phyloP scores from a whole-genome alignment of 1,140 invertebrate species.

The Drosophila kanapiae region DNA sequence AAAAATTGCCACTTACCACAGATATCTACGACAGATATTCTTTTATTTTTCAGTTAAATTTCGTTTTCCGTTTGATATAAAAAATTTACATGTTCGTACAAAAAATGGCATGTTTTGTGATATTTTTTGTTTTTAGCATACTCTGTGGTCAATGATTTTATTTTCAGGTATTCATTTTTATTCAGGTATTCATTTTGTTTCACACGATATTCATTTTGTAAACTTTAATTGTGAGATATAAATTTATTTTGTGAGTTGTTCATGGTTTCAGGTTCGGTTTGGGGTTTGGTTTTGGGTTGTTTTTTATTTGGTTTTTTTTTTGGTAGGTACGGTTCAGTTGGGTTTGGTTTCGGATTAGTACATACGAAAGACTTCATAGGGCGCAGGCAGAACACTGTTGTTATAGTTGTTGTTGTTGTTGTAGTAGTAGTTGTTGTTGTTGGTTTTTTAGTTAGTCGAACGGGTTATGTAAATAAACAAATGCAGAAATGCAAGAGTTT shows the following conservation, averaged over 20 bases:
- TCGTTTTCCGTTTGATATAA: constrained; percentile 48
- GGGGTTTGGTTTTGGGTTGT: constrained; percentile 18
- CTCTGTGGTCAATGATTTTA: constrained; percentile 31
- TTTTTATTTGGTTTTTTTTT: constrained; percentile 22
- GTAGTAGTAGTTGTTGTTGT: constrained; percentile 41
- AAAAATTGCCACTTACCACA: constrained; percentile 78
- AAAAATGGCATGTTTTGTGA: constrained; percentile 54
- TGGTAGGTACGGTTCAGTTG: constrained; percentile 29
- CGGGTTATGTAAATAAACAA: constrained; percentile 83
- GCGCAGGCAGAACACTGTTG: constrained; percentile 80
- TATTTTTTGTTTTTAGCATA: constrained; percentile 30
- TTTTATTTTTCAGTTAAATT: constrained; percentile 24
- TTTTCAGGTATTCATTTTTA: constrained; percentile 52
- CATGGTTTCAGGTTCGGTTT: constrained; percentile 22
- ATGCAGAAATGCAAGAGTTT: constrained; percentile 83
- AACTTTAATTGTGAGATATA: constrained; percentile 69
- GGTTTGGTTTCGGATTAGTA: constrained; percentile 65
- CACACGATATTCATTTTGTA: constrained; percentile 57
- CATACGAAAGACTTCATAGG: constrained; percentile 85
- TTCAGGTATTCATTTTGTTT: constrained; percentile 65
- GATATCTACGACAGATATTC: constrained; percentile 36
- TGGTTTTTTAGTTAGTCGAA: constrained; percentile 65
- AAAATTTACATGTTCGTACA: constrained; percentile 65
- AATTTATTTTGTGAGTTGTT: constrained; percentile 48
- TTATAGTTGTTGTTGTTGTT: constrained; percentile 21